Evolutionary conservation across 2,797 vertebrate species (phyloP).

Genomic region (Apodemus agrarius): DNA sequence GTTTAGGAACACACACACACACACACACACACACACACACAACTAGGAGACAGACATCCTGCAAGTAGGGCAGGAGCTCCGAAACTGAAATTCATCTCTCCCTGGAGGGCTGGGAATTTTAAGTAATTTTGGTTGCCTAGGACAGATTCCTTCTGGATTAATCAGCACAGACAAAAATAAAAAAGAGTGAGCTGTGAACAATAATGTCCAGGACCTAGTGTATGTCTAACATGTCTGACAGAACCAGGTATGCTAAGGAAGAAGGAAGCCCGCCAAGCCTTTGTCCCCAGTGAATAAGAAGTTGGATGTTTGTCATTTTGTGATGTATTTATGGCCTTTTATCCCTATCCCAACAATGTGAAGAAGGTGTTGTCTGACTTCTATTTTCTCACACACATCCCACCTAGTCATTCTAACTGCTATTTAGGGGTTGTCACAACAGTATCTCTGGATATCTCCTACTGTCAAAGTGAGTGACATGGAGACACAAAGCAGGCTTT

Average conservation of each 20-base stretch:
- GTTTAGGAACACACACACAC: background rate
- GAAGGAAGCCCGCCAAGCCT: background rate
- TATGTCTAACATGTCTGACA: background rate
- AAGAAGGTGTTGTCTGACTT: background rate
- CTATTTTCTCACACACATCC: background rate
- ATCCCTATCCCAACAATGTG: no score
- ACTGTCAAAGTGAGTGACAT: no score
- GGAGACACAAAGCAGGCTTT: background rate
- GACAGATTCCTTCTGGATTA: background rate
- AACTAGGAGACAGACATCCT: background rate
- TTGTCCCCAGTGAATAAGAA: background rate
- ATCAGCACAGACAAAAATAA: background rate
- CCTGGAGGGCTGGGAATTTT: background rate
- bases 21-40: background rate
- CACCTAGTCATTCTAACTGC: background rate
- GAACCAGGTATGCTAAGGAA: background rate
- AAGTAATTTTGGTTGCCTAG: background rate
- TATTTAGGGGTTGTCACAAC: background rate
- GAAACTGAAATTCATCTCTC: background rate
- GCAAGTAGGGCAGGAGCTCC: background rate
- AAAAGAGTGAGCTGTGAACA: background rate
- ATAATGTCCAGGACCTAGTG: background rate
- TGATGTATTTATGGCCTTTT: background rate
- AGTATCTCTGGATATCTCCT: background rate
- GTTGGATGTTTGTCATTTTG: background rate